Evolutionary conservation across 2,797 vertebrate species (phyloP).

Genomic region (Gadopsis marmoratus): DNA sequence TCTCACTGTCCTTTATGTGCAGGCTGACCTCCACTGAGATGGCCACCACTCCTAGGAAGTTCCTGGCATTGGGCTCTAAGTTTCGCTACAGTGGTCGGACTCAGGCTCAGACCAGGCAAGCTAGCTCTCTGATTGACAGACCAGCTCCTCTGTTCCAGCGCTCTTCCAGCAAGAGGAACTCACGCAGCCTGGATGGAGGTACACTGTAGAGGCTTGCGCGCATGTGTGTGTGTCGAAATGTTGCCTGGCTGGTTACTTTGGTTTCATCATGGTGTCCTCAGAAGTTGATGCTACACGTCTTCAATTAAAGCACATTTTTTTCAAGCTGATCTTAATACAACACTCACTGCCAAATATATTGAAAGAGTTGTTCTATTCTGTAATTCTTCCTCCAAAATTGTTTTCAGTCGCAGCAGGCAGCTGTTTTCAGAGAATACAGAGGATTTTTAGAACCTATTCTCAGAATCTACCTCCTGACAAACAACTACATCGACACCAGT

Average conservation of each 20-base stretch:
- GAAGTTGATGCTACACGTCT: background rate
- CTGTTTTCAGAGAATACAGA: no score
- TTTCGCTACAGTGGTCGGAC: conserved; percentile 98
- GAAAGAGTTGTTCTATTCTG: no score
- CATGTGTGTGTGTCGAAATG: background rate
- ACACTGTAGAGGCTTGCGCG: conserved; percentile 28
- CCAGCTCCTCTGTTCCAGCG: conserved; percentile 95
- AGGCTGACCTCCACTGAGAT: conserved; percentile 95
- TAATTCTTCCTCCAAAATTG: no score
- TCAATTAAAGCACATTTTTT: background rate
- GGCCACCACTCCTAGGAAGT: conserved; percentile 93
- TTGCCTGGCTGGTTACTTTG: background rate
- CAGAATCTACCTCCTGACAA: no score
- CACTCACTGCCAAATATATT: no score
- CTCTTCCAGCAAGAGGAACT: conserved; percentile 94
- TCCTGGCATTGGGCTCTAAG: conserved; percentile 96
- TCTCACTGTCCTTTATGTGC: conserved; percentile 3
- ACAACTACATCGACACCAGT: no score
- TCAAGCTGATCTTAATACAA: no score
- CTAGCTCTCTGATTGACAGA: conserved; percentile 95
- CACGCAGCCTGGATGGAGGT: conserved; percentile 96
- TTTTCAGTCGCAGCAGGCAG: no score
- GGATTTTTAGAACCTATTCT: no score
- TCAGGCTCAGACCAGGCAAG: conserved; percentile 95
- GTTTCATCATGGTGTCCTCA: background rate